Conservation (phyloP, 64 coral and sea anemone species). For the Catalaphyllia jardinei region DNA sequence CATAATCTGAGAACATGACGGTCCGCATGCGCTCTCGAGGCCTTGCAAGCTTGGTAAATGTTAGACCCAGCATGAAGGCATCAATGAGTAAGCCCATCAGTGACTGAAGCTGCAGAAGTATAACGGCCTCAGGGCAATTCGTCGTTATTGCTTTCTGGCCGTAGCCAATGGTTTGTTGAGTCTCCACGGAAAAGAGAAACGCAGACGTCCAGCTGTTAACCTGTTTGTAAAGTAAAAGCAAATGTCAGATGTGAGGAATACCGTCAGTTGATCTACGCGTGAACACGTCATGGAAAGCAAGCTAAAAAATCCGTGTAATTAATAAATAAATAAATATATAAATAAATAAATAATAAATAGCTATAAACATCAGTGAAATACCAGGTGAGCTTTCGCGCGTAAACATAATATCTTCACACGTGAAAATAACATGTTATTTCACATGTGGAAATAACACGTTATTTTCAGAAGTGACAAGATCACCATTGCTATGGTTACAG, state of each 20-base stretch:
- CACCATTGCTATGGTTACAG: too few species aligned
- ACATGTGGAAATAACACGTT: too few species aligned
- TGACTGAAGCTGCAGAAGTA: slow-evolving; percentile 72
- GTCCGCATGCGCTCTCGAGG: slow-evolving; percentile 83
- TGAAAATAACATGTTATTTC: too few species aligned
- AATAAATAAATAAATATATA: too few species aligned
- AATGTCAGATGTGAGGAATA: neutral
- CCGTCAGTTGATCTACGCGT: too few species aligned
- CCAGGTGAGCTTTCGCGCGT: too few species aligned
- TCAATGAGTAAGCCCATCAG: slow-evolving; percentile 81
- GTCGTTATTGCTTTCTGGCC: slow-evolving; percentile 64
- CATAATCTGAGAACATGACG: slow-evolving; percentile 83
- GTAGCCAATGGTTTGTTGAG: slow-evolving; percentile 98
- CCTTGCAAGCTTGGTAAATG: slow-evolving; percentile 88
- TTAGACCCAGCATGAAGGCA: slow-evolving; percentile 83
- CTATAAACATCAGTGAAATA: too few species aligned
- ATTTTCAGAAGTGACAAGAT: too few species aligned
- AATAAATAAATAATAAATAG: too few species aligned
- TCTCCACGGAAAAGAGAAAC: slow-evolving; percentile 93
- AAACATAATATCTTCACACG: too few species aligned
- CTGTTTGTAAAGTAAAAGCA: slow-evolving; percentile 16
- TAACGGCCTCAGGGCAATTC: slow-evolving; percentile 79
- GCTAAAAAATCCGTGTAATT: too few species aligned
- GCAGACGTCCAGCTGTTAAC: slow-evolving; percentile 83
- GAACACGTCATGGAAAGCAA: too few species aligned